phyloP scores from a whole-genome alignment of 2,113 vertebrate genomes.

The Pao palembangensis region DNA sequence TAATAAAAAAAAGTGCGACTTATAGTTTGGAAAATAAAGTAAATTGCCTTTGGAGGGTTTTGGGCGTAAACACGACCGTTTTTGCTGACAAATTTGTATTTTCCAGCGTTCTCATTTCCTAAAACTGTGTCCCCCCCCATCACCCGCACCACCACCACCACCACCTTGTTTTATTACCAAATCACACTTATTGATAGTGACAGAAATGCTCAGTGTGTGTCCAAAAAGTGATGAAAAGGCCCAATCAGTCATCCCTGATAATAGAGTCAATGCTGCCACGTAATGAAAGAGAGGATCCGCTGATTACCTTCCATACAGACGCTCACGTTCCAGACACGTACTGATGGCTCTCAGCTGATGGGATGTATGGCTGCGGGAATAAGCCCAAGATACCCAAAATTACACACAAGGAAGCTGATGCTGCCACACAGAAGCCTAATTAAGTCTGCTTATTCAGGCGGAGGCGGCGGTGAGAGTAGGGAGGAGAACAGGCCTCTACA shows the following conservation, averaged over 20 bases:
- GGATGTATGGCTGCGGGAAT: slow-evolving; percentile 8
- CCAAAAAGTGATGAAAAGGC: slow-evolving; percentile 66
- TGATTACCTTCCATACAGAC: slow-evolving; percentile 62
- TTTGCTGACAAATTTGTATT: neutral
- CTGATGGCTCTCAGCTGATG: slow-evolving; percentile 25
- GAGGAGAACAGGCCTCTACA: too few relatives aligned
- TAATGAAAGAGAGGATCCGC: slow-evolving; percentile 63
- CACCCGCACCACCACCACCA: slow-evolving; percentile 25
- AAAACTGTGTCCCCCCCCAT: neutral
- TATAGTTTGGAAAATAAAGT: too few relatives aligned
- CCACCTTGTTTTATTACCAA: slow-evolving; percentile 66
- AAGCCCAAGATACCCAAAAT: slow-evolving; percentile 35
- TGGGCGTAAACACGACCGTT: slow-evolving; percentile 3
- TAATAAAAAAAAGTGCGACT: too few relatives aligned
- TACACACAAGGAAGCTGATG: neutral
- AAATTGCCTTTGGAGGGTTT: too few relatives aligned
- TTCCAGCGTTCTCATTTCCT: slow-evolving; percentile 2
- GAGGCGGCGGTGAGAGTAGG: too few relatives aligned
- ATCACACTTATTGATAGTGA: slow-evolving; percentile 71
- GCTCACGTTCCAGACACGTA: slow-evolving; percentile 25
- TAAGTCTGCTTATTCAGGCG: too few relatives aligned
- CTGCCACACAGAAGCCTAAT: too few relatives aligned
- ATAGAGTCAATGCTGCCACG: slow-evolving; percentile 54
- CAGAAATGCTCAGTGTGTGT: slow-evolving; percentile 64
- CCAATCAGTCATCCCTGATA: slow-evolving; percentile 65